phyloP scores from a whole-genome alignment of 2,113 vertebrate genomes.

The Chamaea fasciata region DNA sequence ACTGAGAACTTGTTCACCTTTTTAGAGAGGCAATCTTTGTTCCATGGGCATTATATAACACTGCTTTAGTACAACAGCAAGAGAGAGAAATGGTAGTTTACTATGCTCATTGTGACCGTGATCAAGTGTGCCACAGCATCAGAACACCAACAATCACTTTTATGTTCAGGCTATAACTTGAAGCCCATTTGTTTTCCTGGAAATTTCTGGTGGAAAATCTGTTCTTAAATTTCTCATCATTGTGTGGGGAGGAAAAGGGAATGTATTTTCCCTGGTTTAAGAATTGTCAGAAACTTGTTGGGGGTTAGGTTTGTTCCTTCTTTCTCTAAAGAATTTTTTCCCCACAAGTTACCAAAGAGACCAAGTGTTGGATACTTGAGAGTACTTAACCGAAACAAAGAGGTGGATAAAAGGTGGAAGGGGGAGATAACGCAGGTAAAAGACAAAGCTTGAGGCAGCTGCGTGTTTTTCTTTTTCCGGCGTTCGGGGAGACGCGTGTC shows the following conservation, averaged over 20 bases:
- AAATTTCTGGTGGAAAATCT: background rate
- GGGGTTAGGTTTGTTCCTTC: no score
- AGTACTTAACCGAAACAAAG: no score
- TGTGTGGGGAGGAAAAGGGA: accelerated
- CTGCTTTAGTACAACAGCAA: background rate
- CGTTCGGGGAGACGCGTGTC: no score
- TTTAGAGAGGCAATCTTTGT: background rate
- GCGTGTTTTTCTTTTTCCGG: no score
- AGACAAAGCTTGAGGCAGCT: no score
- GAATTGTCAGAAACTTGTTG: background rate
- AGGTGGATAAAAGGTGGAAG: no score
- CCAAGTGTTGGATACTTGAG: no score
- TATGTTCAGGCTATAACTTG: background rate
- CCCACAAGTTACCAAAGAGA: no score
- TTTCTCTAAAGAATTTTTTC: no score
- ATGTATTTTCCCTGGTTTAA: background rate
- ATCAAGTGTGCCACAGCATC: background rate
- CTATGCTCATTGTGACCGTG: accelerated
- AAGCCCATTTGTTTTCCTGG: background rate
- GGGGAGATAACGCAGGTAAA: no score
- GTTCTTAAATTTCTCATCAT: background rate
- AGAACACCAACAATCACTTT: background rate
- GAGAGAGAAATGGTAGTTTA: background rate
- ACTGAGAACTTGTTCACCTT: background rate
- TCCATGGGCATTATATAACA: background rate